Base-by-base conservation (phyloP, 2,888 invertebrate genomes). In the Rutpela maculata region DNA sequence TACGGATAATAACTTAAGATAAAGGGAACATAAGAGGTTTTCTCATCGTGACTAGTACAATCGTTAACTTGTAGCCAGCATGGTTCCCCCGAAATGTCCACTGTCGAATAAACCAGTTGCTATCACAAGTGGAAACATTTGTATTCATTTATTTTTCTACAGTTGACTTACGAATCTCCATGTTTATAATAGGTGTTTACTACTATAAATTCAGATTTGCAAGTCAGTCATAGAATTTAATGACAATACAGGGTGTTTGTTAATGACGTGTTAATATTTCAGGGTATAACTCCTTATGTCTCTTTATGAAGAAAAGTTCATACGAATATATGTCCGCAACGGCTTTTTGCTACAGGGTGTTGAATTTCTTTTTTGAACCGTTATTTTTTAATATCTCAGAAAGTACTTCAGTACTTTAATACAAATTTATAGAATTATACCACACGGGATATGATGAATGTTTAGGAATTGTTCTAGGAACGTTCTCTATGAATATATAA, bases 61-160 rank as follows among this genome's bases (percentile, higher is more conserved):
- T 73, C 78, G 71, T 80, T 76, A 71, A 76, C 70, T 72, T 59
- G 77, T 80, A 83, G 83, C 83, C 83, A 83, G 83, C 83, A 80
- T 83, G 83, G 83, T 81, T 83, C 81, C 82, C 81, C 68, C 80
- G 78, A 79, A 77, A 78, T 76, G 77, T 80, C 81, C 81, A 78
- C 79, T 76, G 66, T 69, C 75, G 76, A 73, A 78, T 77, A 78
- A 80, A 80, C 81, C 79, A 79, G 81, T 81, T 76, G 78, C 76
- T 78, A 72, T 72, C 72, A 67, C 74, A 79, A 78, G 78, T 80
- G 59, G 62, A 74, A 68, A 71, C 71, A 71, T 62, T 66, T 35
- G 74, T 71, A 77, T 50, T 71, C 70, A 59, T 66, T 74, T 75
- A 43, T 66, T 60, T 77, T 76, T 65, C 18, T 22, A 66, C 26